These are phyloP conservation scores for Mesopsocus fuscifrons DNA, from an alignment of 2,888 invertebrate species.

Conservation along the genomic window DNA sequence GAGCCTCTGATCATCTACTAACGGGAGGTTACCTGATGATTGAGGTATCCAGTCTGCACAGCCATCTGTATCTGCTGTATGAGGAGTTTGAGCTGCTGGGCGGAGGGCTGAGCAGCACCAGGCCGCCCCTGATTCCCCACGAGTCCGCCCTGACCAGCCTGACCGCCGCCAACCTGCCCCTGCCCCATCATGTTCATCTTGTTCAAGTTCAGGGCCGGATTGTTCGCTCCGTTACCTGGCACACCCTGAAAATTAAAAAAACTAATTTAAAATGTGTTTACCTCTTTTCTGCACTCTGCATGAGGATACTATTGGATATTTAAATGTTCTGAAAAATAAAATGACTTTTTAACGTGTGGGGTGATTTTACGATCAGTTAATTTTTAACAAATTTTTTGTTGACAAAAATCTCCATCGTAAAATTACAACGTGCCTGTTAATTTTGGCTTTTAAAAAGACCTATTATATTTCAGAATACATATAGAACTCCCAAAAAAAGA, in stretches of 20 bases:
- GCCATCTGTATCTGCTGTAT: constrained; percentile 90
- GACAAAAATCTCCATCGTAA: too few relatives aligned
- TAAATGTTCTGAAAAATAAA: neutral
- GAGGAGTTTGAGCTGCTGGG: constrained; percentile 72
- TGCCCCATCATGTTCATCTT: constrained; percentile 13
- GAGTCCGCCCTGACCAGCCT: neutral
- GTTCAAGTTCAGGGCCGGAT: constrained; percentile 24
- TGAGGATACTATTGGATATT: too few relatives aligned
- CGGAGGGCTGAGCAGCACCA: constrained; percentile 41
- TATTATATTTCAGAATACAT: too few relatives aligned
- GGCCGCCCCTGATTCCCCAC: constrained; percentile 21
- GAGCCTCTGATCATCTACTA: too few relatives aligned
- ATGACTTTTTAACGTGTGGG: too few relatives aligned
- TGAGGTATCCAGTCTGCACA: constrained; percentile 80
- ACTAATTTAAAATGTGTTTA: neutral
- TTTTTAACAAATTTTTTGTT: too few relatives aligned
- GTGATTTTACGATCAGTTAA: too few relatives aligned
- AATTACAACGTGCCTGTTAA: too few relatives aligned
- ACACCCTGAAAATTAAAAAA: constrained; percentile 18
- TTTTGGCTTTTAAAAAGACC: too few relatives aligned
- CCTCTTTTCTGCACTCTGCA: neutral
- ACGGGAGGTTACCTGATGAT: constrained; percentile 59
- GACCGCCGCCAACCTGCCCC: constrained; percentile 16
- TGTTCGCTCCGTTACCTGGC: constrained; percentile 28
- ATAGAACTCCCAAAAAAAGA: too few relatives aligned